phyloP scores from a whole-genome alignment of 2,797 vertebrate species.

The Phrynocephalus guinanensis region DNA sequence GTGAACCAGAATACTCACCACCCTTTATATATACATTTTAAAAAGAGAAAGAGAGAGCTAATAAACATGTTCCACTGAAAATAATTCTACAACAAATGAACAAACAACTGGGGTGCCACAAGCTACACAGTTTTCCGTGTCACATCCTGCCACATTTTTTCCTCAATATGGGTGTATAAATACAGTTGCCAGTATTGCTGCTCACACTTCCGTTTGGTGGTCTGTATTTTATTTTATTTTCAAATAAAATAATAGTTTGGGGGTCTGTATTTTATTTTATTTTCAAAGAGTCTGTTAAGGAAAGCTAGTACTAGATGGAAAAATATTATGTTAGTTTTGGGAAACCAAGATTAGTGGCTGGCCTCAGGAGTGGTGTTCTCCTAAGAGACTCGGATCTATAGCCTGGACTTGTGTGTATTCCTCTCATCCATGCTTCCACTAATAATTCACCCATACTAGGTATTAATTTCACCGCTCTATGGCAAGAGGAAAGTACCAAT shows the following conservation, averaged over 20 bases:
- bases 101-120: slow-evolving; percentile 34
- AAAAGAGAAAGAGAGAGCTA: not conserved
- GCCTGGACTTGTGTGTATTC: not conserved
- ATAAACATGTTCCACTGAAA: slow-evolving; percentile 3
- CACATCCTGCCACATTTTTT: slow-evolving; percentile 45
- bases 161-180: not conserved
- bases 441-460: not conserved
- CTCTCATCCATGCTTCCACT: not conserved
- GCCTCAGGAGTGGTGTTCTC: not conserved
- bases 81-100: slow-evolving; percentile 44
- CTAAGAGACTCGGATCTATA: not conserved
- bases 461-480: not conserved
- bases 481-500: not conserved
- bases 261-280: not conserved
- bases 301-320: not conserved
- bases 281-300: slow-evolving; percentile 9
- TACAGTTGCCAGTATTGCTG: slow-evolving; percentile 3
- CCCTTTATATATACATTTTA: not conserved
- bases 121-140: slow-evolving; percentile 35
- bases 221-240: not conserved
- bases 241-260: not conserved
- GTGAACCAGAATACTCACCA: not conserved
- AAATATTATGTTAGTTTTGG: not conserved
- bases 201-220: not conserved
- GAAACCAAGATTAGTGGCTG: not conserved